A percentile compares a stretch with the other conserved stretches of the same genome.
These are phyloP conservation scores for Sturnira hondurensis DNA, from an alignment of 2,113 vertebrate genomes.

Conservation along the genomic window DNA sequence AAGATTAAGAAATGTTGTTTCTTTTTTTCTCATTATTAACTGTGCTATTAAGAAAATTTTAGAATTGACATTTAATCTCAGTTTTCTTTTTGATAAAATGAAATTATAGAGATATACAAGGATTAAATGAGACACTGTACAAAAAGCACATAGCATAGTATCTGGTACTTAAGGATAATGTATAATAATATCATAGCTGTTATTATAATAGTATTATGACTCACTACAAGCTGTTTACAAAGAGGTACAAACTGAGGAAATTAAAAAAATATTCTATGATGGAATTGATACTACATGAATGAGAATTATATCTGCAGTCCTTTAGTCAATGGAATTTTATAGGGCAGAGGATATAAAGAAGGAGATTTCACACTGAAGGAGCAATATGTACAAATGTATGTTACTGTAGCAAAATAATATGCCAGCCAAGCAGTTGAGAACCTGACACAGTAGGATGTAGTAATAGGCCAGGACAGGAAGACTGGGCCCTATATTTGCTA, in stretches of 20 bases:
- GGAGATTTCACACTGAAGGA: background rate
- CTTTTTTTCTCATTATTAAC: background rate
- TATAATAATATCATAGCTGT: background rate
- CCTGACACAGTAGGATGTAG: background rate
- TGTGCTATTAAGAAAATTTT: background rate
- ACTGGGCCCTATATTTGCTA: too few species aligned
- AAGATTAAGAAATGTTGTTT: background rate
- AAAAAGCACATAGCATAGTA: background rate
- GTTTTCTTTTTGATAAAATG: background rate
- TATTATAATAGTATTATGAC: background rate
- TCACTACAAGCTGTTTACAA: background rate
- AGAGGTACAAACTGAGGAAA: background rate
- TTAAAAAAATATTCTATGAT: background rate
- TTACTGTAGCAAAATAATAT: background rate
- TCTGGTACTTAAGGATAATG: background rate
- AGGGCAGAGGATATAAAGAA: background rate
- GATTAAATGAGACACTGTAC: background rate
- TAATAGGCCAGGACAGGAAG: background rate
- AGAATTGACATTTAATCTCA: background rate
- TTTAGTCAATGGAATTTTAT: background rate
- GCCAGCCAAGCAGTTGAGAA: background rate
- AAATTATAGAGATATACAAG: background rate
- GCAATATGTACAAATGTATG: background rate
- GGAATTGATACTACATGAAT: background rate
- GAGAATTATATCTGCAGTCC: background rate